Evolutionary conservation across 2,797 vertebrate genomes (phyloP), one percentile per base, ranked within the genome.

Genomic region (Pantherophis vulpinus): DNA sequence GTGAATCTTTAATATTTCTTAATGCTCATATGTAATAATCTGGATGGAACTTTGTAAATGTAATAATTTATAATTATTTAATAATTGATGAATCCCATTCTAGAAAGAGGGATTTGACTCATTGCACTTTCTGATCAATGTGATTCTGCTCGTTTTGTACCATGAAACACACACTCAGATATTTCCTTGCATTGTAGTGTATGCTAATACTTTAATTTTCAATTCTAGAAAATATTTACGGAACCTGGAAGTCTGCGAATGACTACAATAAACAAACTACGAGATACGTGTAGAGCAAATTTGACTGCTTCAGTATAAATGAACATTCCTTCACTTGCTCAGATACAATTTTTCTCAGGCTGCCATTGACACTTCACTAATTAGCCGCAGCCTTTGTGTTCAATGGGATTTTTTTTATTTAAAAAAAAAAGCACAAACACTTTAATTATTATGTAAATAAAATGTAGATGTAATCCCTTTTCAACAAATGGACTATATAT

Each of bases 181-280:
- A 20, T 59, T 47, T 18, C 5, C 51, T 20, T 25, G 27, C 87
- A 37, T 14, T 14, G 23, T 27, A 13, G 42, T 90, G 94, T 93
- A 94, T 90, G 93, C 1, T 18, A 42, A 90, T n/a, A 37, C 55
- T 18, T 47, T 11, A 51, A 25, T 63, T 29, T 87, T 94, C 6
- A 88, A 4, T 94, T 90, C 7, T 91, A 98, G 98, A 98, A 98
- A 98, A 98, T 99, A 97, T 99, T 99, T 96, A 98, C 97, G 0
- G 99, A 99, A 92, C 99, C 99, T 2, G 99, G 99, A 96, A 98
- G 98, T 94, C 97, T 99, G 91, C 97, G 98, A 96, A 98, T 94
- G 96, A 94, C 97, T 70, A 98, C 98, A 20, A 95, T 99, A 95
- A 95, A 96, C 94, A 99, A 98, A 96, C 98, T 99, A 23, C 98